These are phyloP conservation scores for Chrysopilus asiliformis DNA, from an alignment of 2,888 invertebrate species.

Conservation along the genomic window DNA sequence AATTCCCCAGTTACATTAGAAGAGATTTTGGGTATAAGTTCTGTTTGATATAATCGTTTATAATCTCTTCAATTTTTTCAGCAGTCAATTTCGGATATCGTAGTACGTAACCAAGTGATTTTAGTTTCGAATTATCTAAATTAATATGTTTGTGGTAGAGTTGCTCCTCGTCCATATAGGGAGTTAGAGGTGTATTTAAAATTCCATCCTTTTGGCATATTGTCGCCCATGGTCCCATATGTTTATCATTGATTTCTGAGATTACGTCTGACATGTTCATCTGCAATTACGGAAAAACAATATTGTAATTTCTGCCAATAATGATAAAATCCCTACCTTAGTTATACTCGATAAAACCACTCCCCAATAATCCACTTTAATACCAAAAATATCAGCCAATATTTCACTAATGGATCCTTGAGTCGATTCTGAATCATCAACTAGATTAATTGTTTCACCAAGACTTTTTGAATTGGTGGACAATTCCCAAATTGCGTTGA, in stretches of 20 bases:
- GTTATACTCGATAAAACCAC: constrained; percentile 67
- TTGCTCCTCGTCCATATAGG: constrained; percentile 72
- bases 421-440: constrained; percentile 69
- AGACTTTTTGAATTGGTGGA: constrained; percentile 39
- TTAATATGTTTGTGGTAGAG: constrained; percentile 68
- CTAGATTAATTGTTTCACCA: constrained; percentile 63
- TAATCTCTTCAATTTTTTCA: constrained; percentile 50
- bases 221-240: constrained; percentile 83
- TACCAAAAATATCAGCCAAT: constrained; percentile 68
- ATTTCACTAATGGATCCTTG: constrained; percentile 73
- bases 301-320: neutral
- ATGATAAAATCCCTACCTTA: constrained; percentile 43
- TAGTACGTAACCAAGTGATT: constrained; percentile 44
- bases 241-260: constrained; percentile 88
- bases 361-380: constrained; percentile 80
- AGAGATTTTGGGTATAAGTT: constrained; percentile 69
- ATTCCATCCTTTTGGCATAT: constrained; percentile 63
- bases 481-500: constrained; percentile 66
- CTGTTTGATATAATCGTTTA: constrained; percentile 69
- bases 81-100: constrained; percentile 49
- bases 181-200: constrained; percentile 74
- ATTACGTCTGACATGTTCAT: constrained; percentile 65
- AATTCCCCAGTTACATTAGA: constrained; percentile 43
- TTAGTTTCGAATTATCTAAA: constrained; percentile 55
- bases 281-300: constrained; percentile 32